Conservation (phyloP, 2,888 invertebrate species). For the Chymomyza procnemis region DNA sequence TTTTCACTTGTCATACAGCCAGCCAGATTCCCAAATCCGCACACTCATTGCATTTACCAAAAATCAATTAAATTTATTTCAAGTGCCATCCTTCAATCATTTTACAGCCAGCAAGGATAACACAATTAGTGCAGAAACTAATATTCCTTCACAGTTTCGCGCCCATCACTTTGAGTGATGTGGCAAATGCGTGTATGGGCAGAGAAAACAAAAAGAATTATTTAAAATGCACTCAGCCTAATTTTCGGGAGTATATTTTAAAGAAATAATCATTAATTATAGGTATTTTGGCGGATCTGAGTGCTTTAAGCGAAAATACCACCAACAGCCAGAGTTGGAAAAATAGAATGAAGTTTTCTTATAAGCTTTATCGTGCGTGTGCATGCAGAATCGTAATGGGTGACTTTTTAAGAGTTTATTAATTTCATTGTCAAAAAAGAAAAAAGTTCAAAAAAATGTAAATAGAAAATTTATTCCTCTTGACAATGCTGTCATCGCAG, state of each 20-base stretch:
- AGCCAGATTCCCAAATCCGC: conserved; percentile 8
- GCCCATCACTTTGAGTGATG: conserved; percentile 61
- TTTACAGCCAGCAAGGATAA: neutral
- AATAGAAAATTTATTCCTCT: too few relatives aligned
- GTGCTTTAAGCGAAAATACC: too few relatives aligned
- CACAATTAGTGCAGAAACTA: conserved; percentile 10
- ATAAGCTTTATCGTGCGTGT: too few relatives aligned
- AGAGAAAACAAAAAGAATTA: conserved; percentile 13
- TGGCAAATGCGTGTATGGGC: conserved; percentile 52
- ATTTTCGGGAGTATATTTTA: conserved; percentile 52
- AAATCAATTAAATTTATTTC: conserved; percentile 46
- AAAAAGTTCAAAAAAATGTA: too few relatives aligned
- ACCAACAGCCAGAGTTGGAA: too few relatives aligned
- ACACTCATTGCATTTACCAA: conserved; percentile 29
- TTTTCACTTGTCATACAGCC: conserved; percentile 45
- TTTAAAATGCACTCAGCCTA: conserved; percentile 64
- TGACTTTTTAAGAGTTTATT: too few relatives aligned
- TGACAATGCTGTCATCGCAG: too few relatives aligned
- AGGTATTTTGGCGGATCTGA: neutral
- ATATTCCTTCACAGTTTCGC: conserved; percentile 7
- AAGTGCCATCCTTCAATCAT: conserved; percentile 60
- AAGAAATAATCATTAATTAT: conserved; percentile 61
- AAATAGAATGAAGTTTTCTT: too few relatives aligned
- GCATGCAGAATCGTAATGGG: too few relatives aligned
- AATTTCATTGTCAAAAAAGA: too few relatives aligned